Evolutionary conservation across 23 tunicate species (phyloP).

Genomic region (Diplosoma virens): DNA sequence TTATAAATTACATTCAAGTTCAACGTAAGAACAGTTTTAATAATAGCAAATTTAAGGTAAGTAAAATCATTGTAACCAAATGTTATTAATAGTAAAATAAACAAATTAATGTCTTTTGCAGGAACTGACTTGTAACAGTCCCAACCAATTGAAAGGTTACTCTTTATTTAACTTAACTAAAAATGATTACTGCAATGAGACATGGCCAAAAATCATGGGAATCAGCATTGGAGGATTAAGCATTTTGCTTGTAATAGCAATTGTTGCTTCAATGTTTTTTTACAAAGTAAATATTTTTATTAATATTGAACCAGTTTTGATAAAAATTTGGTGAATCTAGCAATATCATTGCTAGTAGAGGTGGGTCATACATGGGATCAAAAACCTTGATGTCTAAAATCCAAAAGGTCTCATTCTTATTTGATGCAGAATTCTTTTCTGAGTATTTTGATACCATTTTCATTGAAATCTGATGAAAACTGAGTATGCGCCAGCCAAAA

Average conservation of each 20-base stretch:
- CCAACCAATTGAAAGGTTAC: slow-evolving; percentile 1
- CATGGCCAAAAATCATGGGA: slow-evolving; percentile 23
- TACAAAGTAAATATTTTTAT: slow-evolving; percentile 48
- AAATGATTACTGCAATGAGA: slow-evolving; percentile 40
- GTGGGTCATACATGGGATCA: no score
- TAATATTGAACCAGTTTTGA: no score
- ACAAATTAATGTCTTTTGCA: not conserved
- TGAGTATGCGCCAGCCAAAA: no score
- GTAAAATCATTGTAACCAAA: no score
- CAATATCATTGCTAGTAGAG: no score
- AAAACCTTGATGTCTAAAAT: no score
- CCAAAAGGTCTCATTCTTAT: no score
- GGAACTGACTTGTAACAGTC: slow-evolving; percentile 34
- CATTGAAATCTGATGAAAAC: no score
- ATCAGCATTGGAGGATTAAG: slow-evolving; percentile 44
- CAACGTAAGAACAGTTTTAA: slow-evolving; percentile 30
- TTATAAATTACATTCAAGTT: slow-evolving; percentile 59
- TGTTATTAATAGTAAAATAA: no score
- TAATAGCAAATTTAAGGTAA: slow-evolving; percentile 52
- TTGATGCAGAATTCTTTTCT: no score
- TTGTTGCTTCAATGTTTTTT: slow-evolving; percentile 2
- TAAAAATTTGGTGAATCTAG: no score
- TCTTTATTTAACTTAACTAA: slow-evolving; percentile 6
- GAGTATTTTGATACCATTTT: no score
- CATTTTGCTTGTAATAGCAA: slow-evolving; percentile 4